These are phyloP conservation scores for Pachypanchax playfairii DNA, from an alignment of 2,113 vertebrate genomes.

Conservation along the genomic window DNA sequence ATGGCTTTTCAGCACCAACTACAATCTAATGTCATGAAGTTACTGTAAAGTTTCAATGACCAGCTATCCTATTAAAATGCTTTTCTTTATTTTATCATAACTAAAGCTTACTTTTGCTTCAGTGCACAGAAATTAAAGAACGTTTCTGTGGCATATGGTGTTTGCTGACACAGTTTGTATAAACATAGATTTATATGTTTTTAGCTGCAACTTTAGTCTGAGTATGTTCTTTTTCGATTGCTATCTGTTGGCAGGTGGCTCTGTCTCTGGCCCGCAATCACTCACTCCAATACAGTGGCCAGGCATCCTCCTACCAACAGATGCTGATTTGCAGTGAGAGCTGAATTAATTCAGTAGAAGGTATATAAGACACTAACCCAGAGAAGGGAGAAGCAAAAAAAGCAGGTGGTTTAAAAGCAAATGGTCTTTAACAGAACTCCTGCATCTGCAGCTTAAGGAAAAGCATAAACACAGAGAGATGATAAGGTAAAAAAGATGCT, in stretches of 20 bases:
- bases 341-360: conserved; percentile 48
- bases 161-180: conserved; percentile 48
- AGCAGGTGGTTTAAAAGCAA: conserved; percentile 45
- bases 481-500: neutral
- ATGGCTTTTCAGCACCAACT: too few species aligned
- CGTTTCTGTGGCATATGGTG: conserved; percentile 48
- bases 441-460: conserved; percentile 32
- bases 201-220: conserved; percentile 28
- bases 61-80: neutral
- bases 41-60: too few species aligned
- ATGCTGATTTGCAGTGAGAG: conserved; percentile 23
- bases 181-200: conserved; percentile 29
- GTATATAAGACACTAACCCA: conserved; percentile 55
- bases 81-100: conserved; percentile 5
- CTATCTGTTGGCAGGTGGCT: conserved; percentile 30
- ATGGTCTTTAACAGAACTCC: conserved; percentile 39
- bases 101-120: conserved; percentile 12
- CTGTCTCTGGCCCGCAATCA: conserved; percentile 27
- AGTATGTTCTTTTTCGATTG: conserved; percentile 26
- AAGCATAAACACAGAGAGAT: conserved; percentile 14
- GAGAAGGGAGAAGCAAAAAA: conserved; percentile 14
- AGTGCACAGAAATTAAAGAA: conserved; percentile 18
- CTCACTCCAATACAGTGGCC: conserved; percentile 42
- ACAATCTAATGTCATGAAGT: too few species aligned
- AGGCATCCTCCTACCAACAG: conserved; percentile 46